Evolutionary conservation across 1,140 invertebrate species (phyloP).

Genomic region (Drosophila malerkotliana): DNA sequence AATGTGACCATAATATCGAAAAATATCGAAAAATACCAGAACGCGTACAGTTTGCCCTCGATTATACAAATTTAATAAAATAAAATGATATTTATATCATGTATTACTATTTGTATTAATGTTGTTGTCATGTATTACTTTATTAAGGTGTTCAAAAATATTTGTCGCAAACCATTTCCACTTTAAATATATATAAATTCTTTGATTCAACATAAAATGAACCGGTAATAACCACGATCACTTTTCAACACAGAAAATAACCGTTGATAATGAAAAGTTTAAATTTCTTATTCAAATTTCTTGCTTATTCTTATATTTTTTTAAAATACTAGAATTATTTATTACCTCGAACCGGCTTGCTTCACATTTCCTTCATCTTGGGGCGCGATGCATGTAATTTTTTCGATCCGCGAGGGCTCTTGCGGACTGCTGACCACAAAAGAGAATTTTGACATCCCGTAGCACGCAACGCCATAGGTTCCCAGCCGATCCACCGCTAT

Average conservation of each 20-base stretch:
- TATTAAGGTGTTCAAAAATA: too few relatives aligned
- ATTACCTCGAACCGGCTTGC: neutral
- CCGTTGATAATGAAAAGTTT: neutral
- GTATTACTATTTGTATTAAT: too few relatives aligned
- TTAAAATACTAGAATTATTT: neutral
- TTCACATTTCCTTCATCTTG: constrained; percentile 1
- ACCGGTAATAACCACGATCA: too few relatives aligned
- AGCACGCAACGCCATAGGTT: constrained; percentile 92
- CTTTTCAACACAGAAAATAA: neutral
- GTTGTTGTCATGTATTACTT: too few relatives aligned
- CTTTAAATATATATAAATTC: too few relatives aligned
- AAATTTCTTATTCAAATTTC: too few relatives aligned
- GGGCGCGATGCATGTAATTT: constrained; percentile 41
- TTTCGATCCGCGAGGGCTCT: constrained; percentile 17
- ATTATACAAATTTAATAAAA: neutral
- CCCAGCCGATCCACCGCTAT: constrained; percentile 91
- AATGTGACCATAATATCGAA: constrained; percentile 43
- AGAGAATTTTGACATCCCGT: constrained; percentile 90
- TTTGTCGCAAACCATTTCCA: too few relatives aligned
- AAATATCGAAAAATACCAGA: constrained; percentile 39
- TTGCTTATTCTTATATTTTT: too few relatives aligned
- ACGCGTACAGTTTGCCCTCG: constrained; percentile 6
- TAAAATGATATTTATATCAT: neutral
- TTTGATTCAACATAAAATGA: too few relatives aligned
- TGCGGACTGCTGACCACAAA: constrained; percentile 85